phyloP scores from a whole-genome alignment of 2,888 invertebrate species.

The Urechis unicinctus region DNA sequence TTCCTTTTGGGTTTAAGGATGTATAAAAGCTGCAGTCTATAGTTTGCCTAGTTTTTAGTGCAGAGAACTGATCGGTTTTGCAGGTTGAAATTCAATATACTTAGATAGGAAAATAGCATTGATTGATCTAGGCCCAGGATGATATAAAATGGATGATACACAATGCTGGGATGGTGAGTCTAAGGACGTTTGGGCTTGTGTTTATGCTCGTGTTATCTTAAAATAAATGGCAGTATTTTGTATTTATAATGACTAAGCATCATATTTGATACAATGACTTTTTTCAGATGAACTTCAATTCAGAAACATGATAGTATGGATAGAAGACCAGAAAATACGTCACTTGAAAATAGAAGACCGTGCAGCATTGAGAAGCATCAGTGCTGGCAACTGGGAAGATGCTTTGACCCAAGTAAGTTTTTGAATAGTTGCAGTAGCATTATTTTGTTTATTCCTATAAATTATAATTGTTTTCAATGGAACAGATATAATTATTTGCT shows the following conservation, averaged over 20 bases:
- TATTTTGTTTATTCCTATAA: too few species aligned
- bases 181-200: not conserved
- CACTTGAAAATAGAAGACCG: constrained; percentile 79
- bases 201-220: not conserved
- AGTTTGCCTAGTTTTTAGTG: too few species aligned
- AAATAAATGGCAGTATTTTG: not conserved
- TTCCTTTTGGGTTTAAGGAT: too few species aligned
- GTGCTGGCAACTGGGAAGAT: constrained; percentile 64
- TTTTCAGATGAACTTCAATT: constrained; percentile 70
- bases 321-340: constrained; percentile 89
- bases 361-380: constrained; percentile 64
- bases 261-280: not conserved
- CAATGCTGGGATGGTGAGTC: too few species aligned
- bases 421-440: too few species aligned
- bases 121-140: too few species aligned
- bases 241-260: not conserved
- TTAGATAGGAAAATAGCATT: too few species aligned
- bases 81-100: too few species aligned
- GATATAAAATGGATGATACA: too few species aligned
- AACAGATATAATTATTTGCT: not conserved
- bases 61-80: too few species aligned
- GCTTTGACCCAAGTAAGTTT: constrained; percentile 56
- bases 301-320: constrained; percentile 76
- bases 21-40: too few species aligned
- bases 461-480: too few species aligned